Conservation (phyloP, 2,888 invertebrate genomes). For the Odontocerum albicorne region DNA sequence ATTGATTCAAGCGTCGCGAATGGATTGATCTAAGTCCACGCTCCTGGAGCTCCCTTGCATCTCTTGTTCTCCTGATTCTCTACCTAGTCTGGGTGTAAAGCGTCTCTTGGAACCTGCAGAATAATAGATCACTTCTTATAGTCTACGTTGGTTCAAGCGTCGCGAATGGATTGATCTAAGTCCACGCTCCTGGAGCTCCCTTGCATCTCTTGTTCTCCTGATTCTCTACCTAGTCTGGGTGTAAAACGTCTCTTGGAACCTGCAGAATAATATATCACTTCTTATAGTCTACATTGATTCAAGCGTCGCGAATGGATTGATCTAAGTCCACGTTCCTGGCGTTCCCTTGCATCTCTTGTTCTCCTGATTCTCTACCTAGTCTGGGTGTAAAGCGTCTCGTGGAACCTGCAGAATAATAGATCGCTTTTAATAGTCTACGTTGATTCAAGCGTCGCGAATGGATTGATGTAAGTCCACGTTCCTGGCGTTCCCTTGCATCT, state of each 20-base stretch:
- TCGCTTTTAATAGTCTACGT: too few relatives aligned
- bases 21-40: too few relatives aligned
- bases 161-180: too few relatives aligned
- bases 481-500: constrained; percentile 18
- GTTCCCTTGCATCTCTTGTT: constrained; percentile 19
- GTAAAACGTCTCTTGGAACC: constrained; percentile 33
- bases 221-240: constrained; percentile 33
- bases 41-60: constrained; percentile 17
- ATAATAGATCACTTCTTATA: neutral
- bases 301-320: too few relatives aligned
- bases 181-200: constrained; percentile 28
- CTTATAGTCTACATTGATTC: too few relatives aligned
- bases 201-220: constrained; percentile 26
- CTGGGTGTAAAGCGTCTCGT: constrained; percentile 34
- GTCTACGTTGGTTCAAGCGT: too few relatives aligned
- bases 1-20: too few relatives aligned
- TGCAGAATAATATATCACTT: neutral
- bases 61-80: too few relatives aligned
- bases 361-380: constrained; percentile 32
- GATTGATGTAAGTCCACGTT: constrained; percentile 34
- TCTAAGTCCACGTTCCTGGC: constrained; percentile 32
- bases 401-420: constrained; percentile 11
- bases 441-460: too few relatives aligned
- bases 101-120: too few relatives aligned
- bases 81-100: constrained; percentile 2